Percentiles rank a stretch among this genome's conserved stretches.
phyloP scores from a whole-genome alignment of 2,797 vertebrate species.

The Crenuchus spilurus region DNA sequence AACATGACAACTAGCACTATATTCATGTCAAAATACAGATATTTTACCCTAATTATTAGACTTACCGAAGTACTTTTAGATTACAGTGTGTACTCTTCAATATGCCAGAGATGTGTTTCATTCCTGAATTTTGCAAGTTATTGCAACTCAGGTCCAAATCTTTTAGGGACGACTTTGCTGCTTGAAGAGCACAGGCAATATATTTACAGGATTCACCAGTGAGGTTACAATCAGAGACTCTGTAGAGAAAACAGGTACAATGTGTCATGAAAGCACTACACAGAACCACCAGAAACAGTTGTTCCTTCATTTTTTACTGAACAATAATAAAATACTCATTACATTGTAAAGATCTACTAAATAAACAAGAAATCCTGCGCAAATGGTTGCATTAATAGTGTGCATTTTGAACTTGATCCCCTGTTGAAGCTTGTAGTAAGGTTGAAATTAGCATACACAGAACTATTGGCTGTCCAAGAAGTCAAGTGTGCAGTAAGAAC shows the following conservation, averaged over 20 bases:
- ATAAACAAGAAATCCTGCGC: too few relatives aligned
- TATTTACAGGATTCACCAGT: background rate
- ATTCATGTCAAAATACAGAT: too few relatives aligned
- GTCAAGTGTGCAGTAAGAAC: too few relatives aligned
- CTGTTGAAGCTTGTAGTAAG: too few relatives aligned
- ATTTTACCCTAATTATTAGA: background rate
- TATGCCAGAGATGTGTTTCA: background rate
- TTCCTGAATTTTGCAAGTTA: background rate
- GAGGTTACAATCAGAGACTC: background rate
- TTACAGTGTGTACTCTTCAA: background rate
- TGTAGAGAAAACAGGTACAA: background rate
- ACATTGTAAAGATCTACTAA: too few relatives aligned
- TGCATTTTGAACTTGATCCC: too few relatives aligned
- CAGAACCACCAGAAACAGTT: background rate
- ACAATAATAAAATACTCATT: background rate
- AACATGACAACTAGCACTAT: too few relatives aligned
- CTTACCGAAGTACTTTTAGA: constrained; percentile 27
- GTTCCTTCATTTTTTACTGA: background rate
- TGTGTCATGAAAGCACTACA: background rate
- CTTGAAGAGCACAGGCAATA: background rate
- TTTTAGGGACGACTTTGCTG: background rate
- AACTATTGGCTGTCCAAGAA: too few relatives aligned
- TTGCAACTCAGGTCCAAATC: background rate
- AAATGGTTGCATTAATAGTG: too few relatives aligned
- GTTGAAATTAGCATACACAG: too few relatives aligned